A percentile compares a stretch with the other conserved stretches of the same genome.
phyloP scores from a whole-genome alignment of 2,888 invertebrate genomes.

The Drosophila macrospina region DNA sequence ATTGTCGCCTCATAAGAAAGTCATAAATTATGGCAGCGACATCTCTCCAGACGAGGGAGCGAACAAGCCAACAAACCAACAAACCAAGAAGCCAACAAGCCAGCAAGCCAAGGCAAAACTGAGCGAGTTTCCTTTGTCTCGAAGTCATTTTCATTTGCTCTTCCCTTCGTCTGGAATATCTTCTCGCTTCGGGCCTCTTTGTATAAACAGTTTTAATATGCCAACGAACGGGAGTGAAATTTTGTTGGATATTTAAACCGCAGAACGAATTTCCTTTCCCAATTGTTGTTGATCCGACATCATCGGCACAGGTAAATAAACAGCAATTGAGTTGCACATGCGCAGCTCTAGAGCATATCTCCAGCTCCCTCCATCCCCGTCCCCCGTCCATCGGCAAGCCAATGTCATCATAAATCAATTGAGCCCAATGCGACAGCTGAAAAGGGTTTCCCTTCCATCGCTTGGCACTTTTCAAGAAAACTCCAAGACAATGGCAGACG shows the following conservation, averaged over 20 bases:
- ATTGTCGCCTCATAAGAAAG: slow-evolving; percentile 78
- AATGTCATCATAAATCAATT: slow-evolving; percentile 80
- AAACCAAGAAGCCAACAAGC: slow-evolving; percentile 1
- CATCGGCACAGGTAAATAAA: slow-evolving; percentile 62
- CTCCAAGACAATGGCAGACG: slow-evolving; percentile 38
- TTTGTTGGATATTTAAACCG: slow-evolving; percentile 75
- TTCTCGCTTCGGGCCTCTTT: slow-evolving; percentile 20
- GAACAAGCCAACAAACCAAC: slow-evolving; percentile 23
- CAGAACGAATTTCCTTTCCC: slow-evolving; percentile 69
- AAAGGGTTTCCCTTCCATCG: slow-evolving; percentile 75
- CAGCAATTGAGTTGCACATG: slow-evolving; percentile 81
- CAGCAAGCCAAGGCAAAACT: slow-evolving; percentile 22
- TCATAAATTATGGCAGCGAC: slow-evolving; percentile 83
- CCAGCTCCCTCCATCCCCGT: neutral
- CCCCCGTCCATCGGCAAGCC: neutral
- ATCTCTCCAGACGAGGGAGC: slow-evolving; percentile 71
- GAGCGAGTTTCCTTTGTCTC: slow-evolving; percentile 61
- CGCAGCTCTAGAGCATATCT: slow-evolving; percentile 34
- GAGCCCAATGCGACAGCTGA: slow-evolving; percentile 78
- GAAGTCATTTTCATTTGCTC: slow-evolving; percentile 55
- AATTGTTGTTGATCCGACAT: slow-evolving; percentile 8
- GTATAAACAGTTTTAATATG: slow-evolving; percentile 64
- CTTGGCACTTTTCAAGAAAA: slow-evolving; percentile 31
- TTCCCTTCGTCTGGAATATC: slow-evolving; percentile 28
- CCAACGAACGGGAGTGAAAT: slow-evolving; percentile 73